These are phyloP conservation scores for Lepisosteus oculatus DNA, from an alignment of 2,113 vertebrate species.

Conservation along the genomic window DNA sequence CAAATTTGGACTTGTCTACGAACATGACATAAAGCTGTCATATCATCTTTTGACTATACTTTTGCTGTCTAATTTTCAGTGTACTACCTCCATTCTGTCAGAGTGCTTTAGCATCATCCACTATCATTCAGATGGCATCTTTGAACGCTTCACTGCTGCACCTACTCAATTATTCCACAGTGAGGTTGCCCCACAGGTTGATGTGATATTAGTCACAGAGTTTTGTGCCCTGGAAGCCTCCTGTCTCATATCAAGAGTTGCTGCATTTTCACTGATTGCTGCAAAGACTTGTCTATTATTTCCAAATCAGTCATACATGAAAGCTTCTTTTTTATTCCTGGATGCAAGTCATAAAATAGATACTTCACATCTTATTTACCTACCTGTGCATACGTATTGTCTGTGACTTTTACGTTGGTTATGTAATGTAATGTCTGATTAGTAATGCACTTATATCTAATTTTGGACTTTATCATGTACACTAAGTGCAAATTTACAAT, in stretches of 20 bases:
- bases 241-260: background rate
- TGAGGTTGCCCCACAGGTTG: slow-evolving; percentile 7
- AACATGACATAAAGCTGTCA: slow-evolving; percentile 16
- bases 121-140: slow-evolving; percentile 19
- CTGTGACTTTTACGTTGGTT: too few species aligned
- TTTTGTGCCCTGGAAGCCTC: background rate
- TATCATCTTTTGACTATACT: slow-evolving; percentile 13
- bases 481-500: too few species aligned
- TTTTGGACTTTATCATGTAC: too few species aligned
- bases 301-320: background rate
- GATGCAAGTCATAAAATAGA: too few species aligned
- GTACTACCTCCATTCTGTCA: slow-evolving; percentile 38
- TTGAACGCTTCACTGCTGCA: slow-evolving; percentile 23
- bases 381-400: too few species aligned
- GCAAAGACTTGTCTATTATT: background rate
- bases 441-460: too few species aligned
- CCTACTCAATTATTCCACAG: slow-evolving; percentile 22
- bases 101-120: slow-evolving; percentile 36
- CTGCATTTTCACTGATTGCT: background rate
- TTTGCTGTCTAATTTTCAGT: slow-evolving; percentile 27
- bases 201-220: background rate
- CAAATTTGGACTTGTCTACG: slow-evolving; percentile 27
- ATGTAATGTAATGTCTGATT: too few species aligned
- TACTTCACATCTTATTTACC: too few species aligned
- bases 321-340: too few species aligned